phyloP scores from a whole-genome alignment of 2,888 invertebrate genomes.

The Thalpophila matura region DNA sequence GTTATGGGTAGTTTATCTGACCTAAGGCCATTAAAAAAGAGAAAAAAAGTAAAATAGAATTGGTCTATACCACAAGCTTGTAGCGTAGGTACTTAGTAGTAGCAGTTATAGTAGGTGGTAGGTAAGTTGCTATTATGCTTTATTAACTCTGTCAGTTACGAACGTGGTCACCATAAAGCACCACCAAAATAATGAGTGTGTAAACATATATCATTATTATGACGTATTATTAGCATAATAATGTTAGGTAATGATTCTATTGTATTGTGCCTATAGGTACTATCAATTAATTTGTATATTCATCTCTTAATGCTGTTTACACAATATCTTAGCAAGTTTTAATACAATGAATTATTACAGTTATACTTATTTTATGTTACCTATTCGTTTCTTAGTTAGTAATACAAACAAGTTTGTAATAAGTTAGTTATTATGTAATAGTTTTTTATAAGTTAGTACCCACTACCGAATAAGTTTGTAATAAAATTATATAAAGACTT shows the following conservation, averaged over 20 bases:
- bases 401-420: not conserved
- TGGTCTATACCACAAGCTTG: no score
- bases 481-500: not conserved
- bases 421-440: not conserved
- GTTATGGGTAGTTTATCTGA: not conserved
- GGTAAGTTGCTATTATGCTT: no score
- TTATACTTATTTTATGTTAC: not conserved
- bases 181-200: constrained; percentile 22
- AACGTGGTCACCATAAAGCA: constrained; percentile 6
- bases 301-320: constrained; percentile 4
- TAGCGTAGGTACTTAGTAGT: no score
- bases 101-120: no score
- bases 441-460: no score
- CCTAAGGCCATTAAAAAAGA: not conserved
- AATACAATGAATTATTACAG: not conserved
- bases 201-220: constrained; percentile 28
- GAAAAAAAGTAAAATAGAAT: not conserved
- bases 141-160: not conserved
- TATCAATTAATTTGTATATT: constrained; percentile 20
- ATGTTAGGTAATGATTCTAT: constrained; percentile 32
- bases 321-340: not conserved
- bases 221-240: constrained; percentile 31
- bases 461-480: not conserved
- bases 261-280: constrained; percentile 24
- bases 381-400: not conserved